Evolutionary conservation across 2,888 invertebrate species (phyloP).

Genomic region (Pristionchus entomophagus): DNA sequence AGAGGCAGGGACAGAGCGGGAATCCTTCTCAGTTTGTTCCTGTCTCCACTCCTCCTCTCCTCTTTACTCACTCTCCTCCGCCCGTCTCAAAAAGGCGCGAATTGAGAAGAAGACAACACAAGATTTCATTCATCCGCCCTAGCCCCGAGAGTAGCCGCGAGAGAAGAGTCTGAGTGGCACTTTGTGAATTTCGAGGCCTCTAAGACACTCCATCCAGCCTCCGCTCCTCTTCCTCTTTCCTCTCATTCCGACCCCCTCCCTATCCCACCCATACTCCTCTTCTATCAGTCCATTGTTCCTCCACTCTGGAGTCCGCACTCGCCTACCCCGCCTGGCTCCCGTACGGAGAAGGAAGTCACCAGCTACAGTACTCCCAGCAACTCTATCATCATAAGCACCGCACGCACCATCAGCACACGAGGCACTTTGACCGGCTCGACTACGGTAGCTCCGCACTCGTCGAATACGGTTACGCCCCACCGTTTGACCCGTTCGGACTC

Average conservation of each 20-base stretch:
- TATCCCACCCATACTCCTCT: neutral
- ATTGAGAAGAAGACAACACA: slow-evolving; percentile 37
- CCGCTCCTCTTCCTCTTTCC: slow-evolving; percentile 25
- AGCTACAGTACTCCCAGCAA: neutral
- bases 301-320: slow-evolving; percentile 22
- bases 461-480: neutral
- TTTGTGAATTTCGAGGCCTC: slow-evolving; percentile 31
- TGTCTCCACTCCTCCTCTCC: slow-evolving; percentile 39
- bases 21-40: slow-evolving; percentile 5
- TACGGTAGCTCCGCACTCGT: neutral
- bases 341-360: neutral
- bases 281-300: slow-evolving; percentile 44
- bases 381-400: neutral
- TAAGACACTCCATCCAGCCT: neutral
- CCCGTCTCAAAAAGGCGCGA: slow-evolving; percentile 31
- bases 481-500: slow-evolving; percentile 26
- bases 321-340: neutral
- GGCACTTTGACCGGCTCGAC: neutral
- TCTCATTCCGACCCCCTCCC: slow-evolving; percentile 32
- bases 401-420: too few species aligned
- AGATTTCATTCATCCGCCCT: slow-evolving; percentile 47
- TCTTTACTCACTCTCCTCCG: neutral
- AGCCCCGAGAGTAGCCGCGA: neutral
- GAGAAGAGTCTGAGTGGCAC: slow-evolving; percentile 41
- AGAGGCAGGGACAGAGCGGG: neutral